Evolutionary conservation across 2,888 invertebrate genomes (phyloP).

Genomic region (Peribatodes rhomboidaria): DNA sequence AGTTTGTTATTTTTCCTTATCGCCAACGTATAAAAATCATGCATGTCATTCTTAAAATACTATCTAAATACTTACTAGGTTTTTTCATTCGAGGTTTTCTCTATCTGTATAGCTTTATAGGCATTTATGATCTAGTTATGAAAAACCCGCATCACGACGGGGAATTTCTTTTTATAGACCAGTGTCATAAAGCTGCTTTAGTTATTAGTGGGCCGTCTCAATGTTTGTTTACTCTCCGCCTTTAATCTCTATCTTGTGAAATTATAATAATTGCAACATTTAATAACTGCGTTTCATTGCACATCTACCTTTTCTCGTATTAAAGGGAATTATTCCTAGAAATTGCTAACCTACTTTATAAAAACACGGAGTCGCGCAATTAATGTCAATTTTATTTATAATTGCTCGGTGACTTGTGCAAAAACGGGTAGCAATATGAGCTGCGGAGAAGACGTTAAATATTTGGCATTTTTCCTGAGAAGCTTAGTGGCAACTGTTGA

Average conservation of each 20-base stretch:
- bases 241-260: slow-evolving; percentile 68
- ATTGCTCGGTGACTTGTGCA: slow-evolving; percentile 62
- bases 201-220: slow-evolving; percentile 37
- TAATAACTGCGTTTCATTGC: slow-evolving; percentile 70
- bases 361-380: slow-evolving; percentile 67
- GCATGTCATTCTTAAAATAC: too few relatives aligned
- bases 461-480: slow-evolving; percentile 46
- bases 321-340: slow-evolving; percentile 76
- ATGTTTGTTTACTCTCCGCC: slow-evolving; percentile 41
- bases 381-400: slow-evolving; percentile 84
- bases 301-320: slow-evolving; percentile 63
- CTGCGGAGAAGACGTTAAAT: slow-evolving; percentile 56
- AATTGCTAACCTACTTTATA: slow-evolving; percentile 78
- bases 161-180: slow-evolving; percentile 20
- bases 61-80: too few relatives aligned
- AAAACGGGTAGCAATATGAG: slow-evolving; percentile 51
- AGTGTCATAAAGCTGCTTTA: slow-evolving; percentile 26
- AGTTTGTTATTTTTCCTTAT: too few relatives aligned
- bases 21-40: too few relatives aligned
- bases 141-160: slow-evolving; percentile 15
- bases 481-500: slow-evolving; percentile 45
- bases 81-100: not conserved
- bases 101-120: not conserved
- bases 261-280: slow-evolving; percentile 74
- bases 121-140: not conserved